Evolutionary conservation across 2,113 vertebrate species (phyloP), one percentile per base, ranked within the genome.

Genomic region (Lutjanus erythropterus): DNA sequence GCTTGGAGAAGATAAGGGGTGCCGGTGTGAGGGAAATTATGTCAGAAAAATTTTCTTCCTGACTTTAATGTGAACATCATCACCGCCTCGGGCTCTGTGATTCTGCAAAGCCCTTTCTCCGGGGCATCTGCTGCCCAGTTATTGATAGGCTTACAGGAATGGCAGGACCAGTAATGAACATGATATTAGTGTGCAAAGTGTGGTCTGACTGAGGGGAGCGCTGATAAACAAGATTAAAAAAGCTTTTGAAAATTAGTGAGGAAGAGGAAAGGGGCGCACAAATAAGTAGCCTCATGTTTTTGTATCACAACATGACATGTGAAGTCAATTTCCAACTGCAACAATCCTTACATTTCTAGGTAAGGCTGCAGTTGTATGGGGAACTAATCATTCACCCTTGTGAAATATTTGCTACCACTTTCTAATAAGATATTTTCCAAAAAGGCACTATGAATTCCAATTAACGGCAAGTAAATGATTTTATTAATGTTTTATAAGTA

Each of bases 161-260:
- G 82, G 67, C 58, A 78, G 88, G 82, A 66, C 59, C 27, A 33
- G 65, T 77, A 84, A 89, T 81, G 50, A 86, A 71, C 59, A 78
- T 39, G 23, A 72, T 76, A 52, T 31, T 25, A 46, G 76, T 58
- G 62, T 39, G 29, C 41, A 59, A 46, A 37, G 19, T 69, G 9
- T 19, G 39, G 0, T 9, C 42, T 39, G 27, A 33, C 25, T 68
- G 27, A 64, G 44, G 69, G 53, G 35, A 56, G 27, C 18, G 10
- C 31, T 23, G 16, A 37, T 47, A 50, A 27, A 5, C 10, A 37
- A 59, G 9, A 37, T 10, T 12, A 19, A 25, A 19, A 23, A 37
- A 23, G 44, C 9, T 42, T 58, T 21, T 5, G 50, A 50, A 11
- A 29, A 37, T n/a, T 3, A 23, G 21, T 9, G 18, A 71, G 9